These are phyloP conservation scores for Tupaia chinensis DNA, from an alignment of 2,113 vertebrate genomes.

Conservation along the genomic window DNA sequence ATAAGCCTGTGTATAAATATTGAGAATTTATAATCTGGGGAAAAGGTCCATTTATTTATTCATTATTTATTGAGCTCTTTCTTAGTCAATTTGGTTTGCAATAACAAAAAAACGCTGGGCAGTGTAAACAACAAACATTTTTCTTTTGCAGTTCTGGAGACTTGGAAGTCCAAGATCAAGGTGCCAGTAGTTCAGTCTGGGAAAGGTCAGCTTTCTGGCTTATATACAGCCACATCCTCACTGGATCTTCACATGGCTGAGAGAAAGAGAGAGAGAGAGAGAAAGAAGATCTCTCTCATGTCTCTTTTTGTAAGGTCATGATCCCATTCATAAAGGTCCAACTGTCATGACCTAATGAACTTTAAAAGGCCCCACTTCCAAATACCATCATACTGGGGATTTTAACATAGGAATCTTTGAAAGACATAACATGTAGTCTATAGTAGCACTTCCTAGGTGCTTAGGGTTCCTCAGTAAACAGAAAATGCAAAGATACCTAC, in stretches of 20 bases:
- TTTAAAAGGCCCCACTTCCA: background rate
- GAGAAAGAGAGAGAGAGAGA: accelerated
- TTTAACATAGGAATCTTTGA: background rate
- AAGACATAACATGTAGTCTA: background rate
- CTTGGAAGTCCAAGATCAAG: background rate
- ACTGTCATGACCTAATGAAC: background rate
- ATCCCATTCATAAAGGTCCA: background rate
- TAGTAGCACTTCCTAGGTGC: background rate
- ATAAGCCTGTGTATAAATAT: background rate
- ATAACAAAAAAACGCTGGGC: background rate
- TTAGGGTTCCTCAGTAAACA: background rate
- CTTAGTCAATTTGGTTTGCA: background rate
- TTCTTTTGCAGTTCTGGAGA: background rate
- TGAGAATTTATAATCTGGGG: constrained; percentile 3
- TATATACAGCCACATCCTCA: background rate
- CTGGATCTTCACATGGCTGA: background rate
- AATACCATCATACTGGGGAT: background rate
- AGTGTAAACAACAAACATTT: background rate
- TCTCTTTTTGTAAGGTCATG: background rate
- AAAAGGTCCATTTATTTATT: background rate
- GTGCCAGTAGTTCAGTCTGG: background rate
- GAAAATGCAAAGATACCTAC: background rate
- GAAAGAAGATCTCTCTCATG: background rate
- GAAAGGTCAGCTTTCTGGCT: background rate
- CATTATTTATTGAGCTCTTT: background rate